A percentile compares a stretch with the other conserved stretches of the same genome.
phyloP scores from a whole-genome alignment of 23 tunicate genomes.

The Trididemnum clinides region DNA sequence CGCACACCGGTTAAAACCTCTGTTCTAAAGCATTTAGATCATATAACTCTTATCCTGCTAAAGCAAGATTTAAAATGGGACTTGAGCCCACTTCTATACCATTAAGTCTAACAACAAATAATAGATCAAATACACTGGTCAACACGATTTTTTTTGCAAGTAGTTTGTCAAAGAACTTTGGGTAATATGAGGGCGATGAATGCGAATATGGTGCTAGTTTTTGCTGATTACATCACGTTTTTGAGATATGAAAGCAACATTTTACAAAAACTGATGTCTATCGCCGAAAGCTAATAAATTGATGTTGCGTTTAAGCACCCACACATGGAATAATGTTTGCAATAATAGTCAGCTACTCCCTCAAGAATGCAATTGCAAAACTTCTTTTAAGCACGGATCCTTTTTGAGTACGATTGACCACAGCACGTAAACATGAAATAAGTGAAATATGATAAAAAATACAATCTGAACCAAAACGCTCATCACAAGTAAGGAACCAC shows the following conservation, averaged over 20 bases:
- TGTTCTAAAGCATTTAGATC: too few relatives aligned
- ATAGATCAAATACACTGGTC: conserved; percentile 40
- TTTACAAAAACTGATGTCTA: neutral
- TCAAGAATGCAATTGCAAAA: conserved; percentile 17
- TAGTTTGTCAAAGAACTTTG: conserved; percentile 6
- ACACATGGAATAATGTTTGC: conserved; percentile 4
- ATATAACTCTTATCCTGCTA: too few relatives aligned
- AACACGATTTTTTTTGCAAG: conserved; percentile 24
- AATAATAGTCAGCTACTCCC: conserved; percentile 15
- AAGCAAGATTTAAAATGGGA: too few relatives aligned
- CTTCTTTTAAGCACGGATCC: conserved; percentile 5
- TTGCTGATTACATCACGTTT: conserved; percentile 16
- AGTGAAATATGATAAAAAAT: neutral
- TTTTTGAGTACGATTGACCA: neutral
- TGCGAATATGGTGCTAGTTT: conserved; percentile 15
- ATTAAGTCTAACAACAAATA: too few relatives aligned
- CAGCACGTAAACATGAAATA: neutral
- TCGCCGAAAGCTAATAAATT: neutral
- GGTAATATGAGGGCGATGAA: conserved; percentile 21
- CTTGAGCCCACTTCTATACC: too few relatives aligned
- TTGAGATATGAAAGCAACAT: conserved; percentile 21
- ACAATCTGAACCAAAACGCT: conserved; percentile 7
- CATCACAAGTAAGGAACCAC: neutral
- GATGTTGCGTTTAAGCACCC: conserved; percentile 17
- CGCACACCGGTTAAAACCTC: too few relatives aligned